These are phyloP conservation scores for Ctenomys sociabilis DNA, from an alignment of 2,113 vertebrate genomes.

Conservation along the genomic window DNA sequence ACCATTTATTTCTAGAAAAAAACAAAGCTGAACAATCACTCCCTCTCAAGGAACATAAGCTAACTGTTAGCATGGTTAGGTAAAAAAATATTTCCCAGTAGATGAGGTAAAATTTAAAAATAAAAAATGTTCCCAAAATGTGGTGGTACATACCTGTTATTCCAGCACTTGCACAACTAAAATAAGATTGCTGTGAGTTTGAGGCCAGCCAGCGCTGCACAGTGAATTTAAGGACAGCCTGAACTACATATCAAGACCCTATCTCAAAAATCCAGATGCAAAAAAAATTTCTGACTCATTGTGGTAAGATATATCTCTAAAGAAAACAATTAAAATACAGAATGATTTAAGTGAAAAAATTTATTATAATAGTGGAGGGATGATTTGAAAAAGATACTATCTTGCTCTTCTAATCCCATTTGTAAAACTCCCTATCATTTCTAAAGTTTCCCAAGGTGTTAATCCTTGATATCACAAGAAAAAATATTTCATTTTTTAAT, in stretches of 20 bases:
- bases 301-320: background rate
- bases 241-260: background rate
- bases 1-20: conserved; percentile 24
- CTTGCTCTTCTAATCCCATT: conserved; percentile 8
- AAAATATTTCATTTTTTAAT: conserved; percentile 30
- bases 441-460: background rate
- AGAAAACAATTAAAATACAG: background rate
- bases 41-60: background rate
- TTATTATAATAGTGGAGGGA: background rate
- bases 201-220: background rate
- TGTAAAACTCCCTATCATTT: background rate
- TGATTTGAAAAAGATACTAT: conserved; percentile 31
- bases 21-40: conserved; percentile 44
- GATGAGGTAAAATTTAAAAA: conserved; percentile 39
- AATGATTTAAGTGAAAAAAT: background rate
- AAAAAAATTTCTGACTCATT: conserved; percentile 33
- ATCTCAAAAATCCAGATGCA: background rate
- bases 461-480: background rate
- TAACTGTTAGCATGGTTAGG: background rate
- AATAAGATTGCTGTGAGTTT: background rate
- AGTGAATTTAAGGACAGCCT: background rate
- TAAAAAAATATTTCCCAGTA: conserved; percentile 39
- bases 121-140: conserved; percentile 5
- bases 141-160: background rate
- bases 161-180: background rate